Base-by-base conservation (phyloP, 2,888 invertebrate species). In the Yponomeuta plumbellus region DNA sequence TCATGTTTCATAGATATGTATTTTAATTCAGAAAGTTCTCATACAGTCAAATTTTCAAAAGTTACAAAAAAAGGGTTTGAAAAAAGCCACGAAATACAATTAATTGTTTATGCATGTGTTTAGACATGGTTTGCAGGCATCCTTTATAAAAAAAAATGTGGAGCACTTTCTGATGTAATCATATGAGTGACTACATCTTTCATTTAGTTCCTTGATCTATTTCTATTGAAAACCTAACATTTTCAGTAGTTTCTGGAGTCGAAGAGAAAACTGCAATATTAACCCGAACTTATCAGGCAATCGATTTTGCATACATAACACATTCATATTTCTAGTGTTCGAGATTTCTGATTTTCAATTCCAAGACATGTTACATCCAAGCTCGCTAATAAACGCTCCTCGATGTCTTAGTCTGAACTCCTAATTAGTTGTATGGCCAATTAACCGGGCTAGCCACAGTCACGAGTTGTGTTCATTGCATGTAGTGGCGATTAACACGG, bases 401-500 rank as follows among this genome's bases (percentile, higher is more conserved):
- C 23, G 57, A 52, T 17, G 17, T 52, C 13, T 52, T 52, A 52
- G 44, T 4, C 44, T 52, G 17, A 52, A 17, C 44, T 22, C 13
- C 21, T 59, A 11, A 59, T 59, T 59, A 22, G 22, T 21, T 59
- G 23, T 22, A 22, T 23, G 59, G 21, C 6, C 23, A 52, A 34
- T 61, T 70, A 74, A 66, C 66, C 66, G 61, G 17, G 44, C 63
- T 11, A 34, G 21, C 20, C 21, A 63, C 63, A 22, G 44, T 20
- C 8, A 52, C 62, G 39, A n/a, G 6, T 39, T 21, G 26, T 57
- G 65, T 57, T 65, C 56, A n/a, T 84, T 81, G 86, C 88, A 85
- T 85, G 86, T 91, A 88, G 88, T 80, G 79, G 87, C 88, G 70
- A 88, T 81, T 90, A 90, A 90, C 89, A 13, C 11, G 44, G 13